These are phyloP conservation scores for Microcebus lehilahytsara DNA, from an alignment of 2,113 vertebrate genomes.

Conservation along the genomic window DNA sequence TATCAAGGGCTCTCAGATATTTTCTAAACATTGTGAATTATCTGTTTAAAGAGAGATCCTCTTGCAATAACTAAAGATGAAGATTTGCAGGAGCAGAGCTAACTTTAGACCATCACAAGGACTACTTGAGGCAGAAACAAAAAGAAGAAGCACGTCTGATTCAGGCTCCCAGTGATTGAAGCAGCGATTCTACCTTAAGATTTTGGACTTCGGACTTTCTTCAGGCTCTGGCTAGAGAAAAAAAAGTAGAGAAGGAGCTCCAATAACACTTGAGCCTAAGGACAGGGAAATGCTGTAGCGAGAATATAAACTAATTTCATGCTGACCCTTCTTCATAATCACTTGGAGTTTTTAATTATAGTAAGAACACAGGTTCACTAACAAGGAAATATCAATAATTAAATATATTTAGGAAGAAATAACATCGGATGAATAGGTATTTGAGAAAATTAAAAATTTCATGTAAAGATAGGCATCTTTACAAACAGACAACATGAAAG, in stretches of 20 bases:
- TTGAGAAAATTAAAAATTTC: not conserved
- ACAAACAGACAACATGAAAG: not conserved
- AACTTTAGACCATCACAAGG: not conserved
- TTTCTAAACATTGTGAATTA: not conserved
- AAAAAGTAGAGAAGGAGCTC: not conserved
- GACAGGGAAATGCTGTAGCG: not conserved
- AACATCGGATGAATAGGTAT: not conserved
- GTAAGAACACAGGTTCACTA: not conserved
- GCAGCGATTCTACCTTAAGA: no score
- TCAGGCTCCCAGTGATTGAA: not conserved
- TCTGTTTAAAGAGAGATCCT: not conserved
- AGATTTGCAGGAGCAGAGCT: not conserved
- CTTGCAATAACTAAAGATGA: not conserved
- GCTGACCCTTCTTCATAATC: not conserved
- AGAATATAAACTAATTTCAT: not conserved
- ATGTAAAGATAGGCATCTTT: not conserved
- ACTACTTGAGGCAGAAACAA: not conserved
- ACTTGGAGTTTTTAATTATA: not conserved
- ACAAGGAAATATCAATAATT: not conserved
- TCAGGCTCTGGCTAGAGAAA: not conserved
- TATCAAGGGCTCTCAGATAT: not conserved
- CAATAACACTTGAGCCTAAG: not conserved
- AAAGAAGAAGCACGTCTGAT: not conserved
- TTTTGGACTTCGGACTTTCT: not conserved
- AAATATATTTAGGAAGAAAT: not conserved